phyloP scores from a whole-genome alignment of 2,113 vertebrate species.

The Electrona antarctica region DNA sequence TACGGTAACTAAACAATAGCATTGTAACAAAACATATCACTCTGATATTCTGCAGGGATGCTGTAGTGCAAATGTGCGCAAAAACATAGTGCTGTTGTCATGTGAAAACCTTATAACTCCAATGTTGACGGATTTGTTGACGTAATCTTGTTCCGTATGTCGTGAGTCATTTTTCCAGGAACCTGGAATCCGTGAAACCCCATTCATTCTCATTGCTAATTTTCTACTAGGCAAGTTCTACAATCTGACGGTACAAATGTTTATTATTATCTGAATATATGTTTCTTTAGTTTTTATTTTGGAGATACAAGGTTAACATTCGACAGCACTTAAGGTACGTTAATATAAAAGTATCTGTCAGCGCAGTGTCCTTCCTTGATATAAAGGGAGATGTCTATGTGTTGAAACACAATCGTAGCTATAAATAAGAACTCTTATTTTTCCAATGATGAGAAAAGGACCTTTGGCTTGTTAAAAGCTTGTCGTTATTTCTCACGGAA shows the following conservation, averaged over 20 bases:
- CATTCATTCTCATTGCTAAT: slow-evolving; percentile 14
- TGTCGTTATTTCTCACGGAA: slow-evolving; percentile 36
- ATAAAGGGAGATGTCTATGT: slow-evolving; percentile 48
- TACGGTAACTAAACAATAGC: slow-evolving; percentile 69
- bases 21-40: slow-evolving; percentile 65
- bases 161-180: slow-evolving; percentile 13
- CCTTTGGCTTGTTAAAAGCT: slow-evolving; percentile 32
- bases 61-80: slow-evolving; percentile 77
- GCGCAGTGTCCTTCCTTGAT: slow-evolving; percentile 63
- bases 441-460: slow-evolving; percentile 42
- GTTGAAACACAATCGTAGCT: slow-evolving; percentile 50
- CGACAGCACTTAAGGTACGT: slow-evolving; percentile 61
- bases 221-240: slow-evolving; percentile 16
- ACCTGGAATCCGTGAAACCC: background rate
- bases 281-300: slow-evolving; percentile 26
- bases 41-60: slow-evolving; percentile 71
- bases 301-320: slow-evolving; percentile 67
- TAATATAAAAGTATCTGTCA: slow-evolving; percentile 58
- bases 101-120: slow-evolving; percentile 65
- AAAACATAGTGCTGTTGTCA: slow-evolving; percentile 72
- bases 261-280: slow-evolving; percentile 10
- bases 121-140: slow-evolving; percentile 38
- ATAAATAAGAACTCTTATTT: slow-evolving; percentile 57
- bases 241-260: slow-evolving; percentile 27
- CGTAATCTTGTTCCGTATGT: slow-evolving; percentile 12